These are phyloP conservation scores for Nannobrachium achirus DNA, from an alignment of 2,113 vertebrate genomes.

Conservation along the genomic window DNA sequence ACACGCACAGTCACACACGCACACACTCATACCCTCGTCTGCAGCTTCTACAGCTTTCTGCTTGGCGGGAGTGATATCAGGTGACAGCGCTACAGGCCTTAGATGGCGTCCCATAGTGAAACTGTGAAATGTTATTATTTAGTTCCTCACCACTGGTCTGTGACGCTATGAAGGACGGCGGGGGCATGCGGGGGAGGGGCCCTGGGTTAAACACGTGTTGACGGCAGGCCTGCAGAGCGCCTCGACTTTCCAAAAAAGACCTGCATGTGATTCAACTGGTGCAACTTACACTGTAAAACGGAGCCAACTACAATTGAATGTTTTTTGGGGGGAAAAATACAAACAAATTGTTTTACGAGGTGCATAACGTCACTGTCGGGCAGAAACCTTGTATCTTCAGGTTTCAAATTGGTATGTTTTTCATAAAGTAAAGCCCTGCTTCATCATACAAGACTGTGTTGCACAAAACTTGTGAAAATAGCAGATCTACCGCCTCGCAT, in stretches of 20 bases:
- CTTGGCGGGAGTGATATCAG: constrained; percentile 67
- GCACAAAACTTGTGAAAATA: too few relatives aligned
- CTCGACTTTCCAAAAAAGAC: constrained; percentile 13
- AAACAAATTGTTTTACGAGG: background rate
- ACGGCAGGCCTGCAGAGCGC: constrained; percentile 48
- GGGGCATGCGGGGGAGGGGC: constrained; percentile 53
- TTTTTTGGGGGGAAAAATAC: background rate
- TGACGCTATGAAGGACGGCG: constrained; percentile 70
- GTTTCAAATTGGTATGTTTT: too few relatives aligned
- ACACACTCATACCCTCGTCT: background rate
- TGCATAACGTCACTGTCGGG: too few relatives aligned
- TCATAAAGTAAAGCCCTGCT: too few relatives aligned
- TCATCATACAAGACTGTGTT: too few relatives aligned
- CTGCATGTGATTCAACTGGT: constrained; percentile 35
- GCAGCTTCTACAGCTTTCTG: constrained; percentile 33
- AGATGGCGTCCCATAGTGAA: constrained; percentile 63
- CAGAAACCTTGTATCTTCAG: too few relatives aligned
- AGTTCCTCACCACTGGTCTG: constrained; percentile 73
- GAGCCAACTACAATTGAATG: background rate
- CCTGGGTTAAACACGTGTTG: constrained; percentile 51
- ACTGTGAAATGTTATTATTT: constrained; percentile 82
- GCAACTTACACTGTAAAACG: constrained; percentile 16
- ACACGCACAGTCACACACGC: constrained; percentile 1
- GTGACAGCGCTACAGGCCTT: constrained; percentile 69
- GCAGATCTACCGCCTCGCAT: too few relatives aligned